Conservation (phyloP, 2,888 invertebrate species). For the Lordiphosa andalusiaca region DNA sequence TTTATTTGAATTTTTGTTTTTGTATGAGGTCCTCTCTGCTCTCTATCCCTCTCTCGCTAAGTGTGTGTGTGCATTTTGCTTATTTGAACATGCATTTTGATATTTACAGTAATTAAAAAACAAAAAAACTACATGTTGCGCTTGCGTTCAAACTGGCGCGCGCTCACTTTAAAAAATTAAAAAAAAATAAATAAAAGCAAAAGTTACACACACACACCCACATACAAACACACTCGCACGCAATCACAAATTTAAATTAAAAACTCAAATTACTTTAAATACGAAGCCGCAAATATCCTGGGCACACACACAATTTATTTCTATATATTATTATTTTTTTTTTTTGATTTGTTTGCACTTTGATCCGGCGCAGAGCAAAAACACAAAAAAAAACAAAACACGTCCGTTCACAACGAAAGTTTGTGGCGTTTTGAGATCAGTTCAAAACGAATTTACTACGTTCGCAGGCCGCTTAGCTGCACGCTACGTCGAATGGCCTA, state of each 20-base stretch:
- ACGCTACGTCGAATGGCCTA: too few relatives aligned
- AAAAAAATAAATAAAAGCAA: slow-evolving; percentile 5
- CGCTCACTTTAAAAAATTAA: slow-evolving; percentile 3
- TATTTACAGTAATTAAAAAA: too few relatives aligned
- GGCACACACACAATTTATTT: slow-evolving; percentile 1
- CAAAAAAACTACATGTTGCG: background rate
- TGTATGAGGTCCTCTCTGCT: too few relatives aligned
- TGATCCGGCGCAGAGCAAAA: slow-evolving; percentile 11
- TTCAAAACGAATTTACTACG: too few relatives aligned
- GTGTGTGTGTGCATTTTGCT: too few relatives aligned
- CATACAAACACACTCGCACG: background rate
- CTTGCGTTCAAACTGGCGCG: slow-evolving; percentile 1
- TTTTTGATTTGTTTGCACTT: slow-evolving; percentile 7
- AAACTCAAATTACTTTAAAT: slow-evolving; percentile 7
- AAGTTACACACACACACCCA: background rate
- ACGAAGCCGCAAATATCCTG: slow-evolving; percentile 12
- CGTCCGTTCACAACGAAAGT: slow-evolving; percentile 13
- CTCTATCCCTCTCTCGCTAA: too few relatives aligned
- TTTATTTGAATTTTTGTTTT: slow-evolving; percentile 30
- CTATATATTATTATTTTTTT: background rate
- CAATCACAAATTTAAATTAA: background rate
- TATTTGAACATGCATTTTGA: too few relatives aligned
- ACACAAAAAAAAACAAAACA: slow-evolving; percentile 6
- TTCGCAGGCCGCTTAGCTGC: too few relatives aligned
- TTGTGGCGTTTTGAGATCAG: slow-evolving; percentile 1